Conservation (phyloP, 2,888 invertebrate species). For the Meandrusa payeni region DNA sequence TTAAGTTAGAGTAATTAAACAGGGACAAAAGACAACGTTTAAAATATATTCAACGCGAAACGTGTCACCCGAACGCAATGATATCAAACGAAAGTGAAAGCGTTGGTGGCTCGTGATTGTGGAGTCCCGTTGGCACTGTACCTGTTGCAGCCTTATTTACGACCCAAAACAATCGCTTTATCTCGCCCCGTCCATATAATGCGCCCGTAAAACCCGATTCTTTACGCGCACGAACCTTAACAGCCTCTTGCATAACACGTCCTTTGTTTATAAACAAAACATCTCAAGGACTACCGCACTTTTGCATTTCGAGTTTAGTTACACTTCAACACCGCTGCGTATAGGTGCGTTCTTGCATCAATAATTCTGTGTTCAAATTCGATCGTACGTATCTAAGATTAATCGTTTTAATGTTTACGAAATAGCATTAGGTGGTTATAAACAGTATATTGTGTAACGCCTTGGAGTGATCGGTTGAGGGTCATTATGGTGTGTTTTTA, state of each 20-base stretch:
- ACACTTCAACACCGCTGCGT: conserved; percentile 46
- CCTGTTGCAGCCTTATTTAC: conserved; percentile 80
- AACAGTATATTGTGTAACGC: conserved; percentile 24
- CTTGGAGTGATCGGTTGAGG: conserved; percentile 27
- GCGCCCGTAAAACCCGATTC: conserved; percentile 73
- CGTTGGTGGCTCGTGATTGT: conserved; percentile 63
- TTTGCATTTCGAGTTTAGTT: conserved; percentile 53
- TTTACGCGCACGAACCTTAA: conserved; percentile 57
- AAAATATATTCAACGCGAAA: conserved; percentile 18
- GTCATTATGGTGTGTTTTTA: conserved; percentile 25
- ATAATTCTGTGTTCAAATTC: conserved; percentile 50
- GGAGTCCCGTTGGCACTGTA: conserved; percentile 72
- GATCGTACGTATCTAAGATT: conserved; percentile 38
- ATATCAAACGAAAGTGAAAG: conserved; percentile 74
- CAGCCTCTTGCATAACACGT: conserved; percentile 71
- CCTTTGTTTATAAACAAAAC: conserved; percentile 78
- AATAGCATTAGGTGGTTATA: conserved; percentile 19
- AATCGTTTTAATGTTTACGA: conserved; percentile 33
- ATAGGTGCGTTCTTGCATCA: conserved; percentile 36
- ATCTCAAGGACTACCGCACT: conserved; percentile 64
- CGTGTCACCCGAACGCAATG: conserved; percentile 53
- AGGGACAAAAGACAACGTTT: not conserved
- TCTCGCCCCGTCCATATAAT: conserved; percentile 73
- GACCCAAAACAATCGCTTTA: conserved; percentile 80
- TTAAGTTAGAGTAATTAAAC: not conserved